Percentiles rank a stretch among this genome's conserved stretches.
phyloP scores from a whole-genome alignment of 2,113 vertebrate genomes.

The Lethenteron camtschaticum region DNA sequence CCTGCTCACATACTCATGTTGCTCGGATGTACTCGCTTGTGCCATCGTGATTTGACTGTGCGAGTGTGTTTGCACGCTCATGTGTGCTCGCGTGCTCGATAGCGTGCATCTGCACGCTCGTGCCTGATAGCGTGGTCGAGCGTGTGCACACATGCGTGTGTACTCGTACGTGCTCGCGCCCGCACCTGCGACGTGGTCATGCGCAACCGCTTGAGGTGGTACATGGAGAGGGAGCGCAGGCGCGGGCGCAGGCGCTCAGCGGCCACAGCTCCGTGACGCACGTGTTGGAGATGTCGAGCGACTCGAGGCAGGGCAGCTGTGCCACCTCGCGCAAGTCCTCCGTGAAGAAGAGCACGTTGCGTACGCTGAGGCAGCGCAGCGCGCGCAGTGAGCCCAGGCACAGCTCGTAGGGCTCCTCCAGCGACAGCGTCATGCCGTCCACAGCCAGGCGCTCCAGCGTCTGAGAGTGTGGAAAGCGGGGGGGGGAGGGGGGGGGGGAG shows the following conservation, averaged over 20 bases:
- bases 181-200: constrained; percentile 69
- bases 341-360: constrained; percentile 86
- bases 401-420: constrained; percentile 59
- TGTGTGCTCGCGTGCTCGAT: too few species aligned
- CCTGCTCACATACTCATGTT: too few species aligned
- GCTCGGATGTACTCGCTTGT: too few species aligned
- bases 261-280: constrained; percentile 79
- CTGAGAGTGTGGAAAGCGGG: constrained; percentile 17
- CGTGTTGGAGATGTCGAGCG: constrained; percentile 90
- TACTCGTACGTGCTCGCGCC: too few species aligned
- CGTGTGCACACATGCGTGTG: too few species aligned
- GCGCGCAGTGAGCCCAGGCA: constrained; percentile 58
- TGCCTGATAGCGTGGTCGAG: too few species aligned
- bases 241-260: constrained; percentile 55
- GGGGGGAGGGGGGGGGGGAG: neutral
- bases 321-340: constrained; percentile 72
- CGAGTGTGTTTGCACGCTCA: too few species aligned
- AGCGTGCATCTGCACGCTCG: too few species aligned
- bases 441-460: constrained; percentile 74
- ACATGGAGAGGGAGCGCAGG: constrained; percentile 77
- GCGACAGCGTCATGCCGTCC: constrained; percentile 72
- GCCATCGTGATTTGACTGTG: too few species aligned
- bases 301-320: constrained; percentile 63
- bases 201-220: constrained; percentile 94
- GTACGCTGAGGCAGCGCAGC: constrained; percentile 63